Conservation (phyloP, 2,113 vertebrate species). For the Petrocephalus microphthalmus region DNA sequence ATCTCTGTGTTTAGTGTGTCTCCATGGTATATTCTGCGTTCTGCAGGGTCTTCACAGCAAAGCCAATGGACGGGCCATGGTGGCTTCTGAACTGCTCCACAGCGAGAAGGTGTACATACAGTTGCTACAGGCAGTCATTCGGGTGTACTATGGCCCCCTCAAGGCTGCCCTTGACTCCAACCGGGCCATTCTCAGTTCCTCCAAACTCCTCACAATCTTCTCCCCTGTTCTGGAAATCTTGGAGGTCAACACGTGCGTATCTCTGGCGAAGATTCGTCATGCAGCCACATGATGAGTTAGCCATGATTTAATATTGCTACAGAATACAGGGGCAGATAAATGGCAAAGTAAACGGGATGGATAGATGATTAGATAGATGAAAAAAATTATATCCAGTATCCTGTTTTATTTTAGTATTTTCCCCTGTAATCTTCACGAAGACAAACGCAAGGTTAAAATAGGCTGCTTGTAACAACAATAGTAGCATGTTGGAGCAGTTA, state of each 20-base stretch:
- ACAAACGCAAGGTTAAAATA: not conserved
- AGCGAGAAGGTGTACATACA: slow-evolving; percentile 63
- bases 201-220: slow-evolving; percentile 62
- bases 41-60: slow-evolving; percentile 43
- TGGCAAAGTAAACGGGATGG: not conserved
- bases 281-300: not conserved
- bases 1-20: not conserved
- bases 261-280: not conserved
- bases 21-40: not conserved
- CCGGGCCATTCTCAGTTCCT: slow-evolving; percentile 62
- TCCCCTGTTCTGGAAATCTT: slow-evolving; percentile 57
- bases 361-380: not conserved
- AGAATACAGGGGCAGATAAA: not conserved
- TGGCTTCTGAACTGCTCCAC: slow-evolving; percentile 57
- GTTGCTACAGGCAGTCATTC: slow-evolving; percentile 50
- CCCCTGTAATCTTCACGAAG: not conserved
- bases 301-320: not conserved
- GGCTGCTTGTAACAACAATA: not conserved
- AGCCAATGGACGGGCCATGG: slow-evolving; percentile 45
- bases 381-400: not conserved
- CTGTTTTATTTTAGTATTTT: not conserved
- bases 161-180: slow-evolving; percentile 69
- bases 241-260: slow-evolving; percentile 59
- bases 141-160: slow-evolving; percentile 62
- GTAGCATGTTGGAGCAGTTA: not conserved